Conservation (phyloP, 1,140 invertebrate genomes). For the Ceratosolen solmsi region DNA sequence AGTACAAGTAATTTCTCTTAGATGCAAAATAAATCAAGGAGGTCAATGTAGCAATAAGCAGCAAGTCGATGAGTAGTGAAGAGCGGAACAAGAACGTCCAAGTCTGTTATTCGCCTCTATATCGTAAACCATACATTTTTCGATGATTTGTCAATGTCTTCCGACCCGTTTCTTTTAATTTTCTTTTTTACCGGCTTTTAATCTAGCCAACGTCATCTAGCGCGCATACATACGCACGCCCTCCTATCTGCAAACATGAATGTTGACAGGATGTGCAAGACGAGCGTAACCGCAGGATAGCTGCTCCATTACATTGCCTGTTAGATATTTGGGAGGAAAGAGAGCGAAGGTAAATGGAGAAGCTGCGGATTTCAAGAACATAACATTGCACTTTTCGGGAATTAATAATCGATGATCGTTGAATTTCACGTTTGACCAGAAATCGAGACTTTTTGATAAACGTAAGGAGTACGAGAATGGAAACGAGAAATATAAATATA, state of each 20-base stretch:
- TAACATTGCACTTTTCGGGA: no score
- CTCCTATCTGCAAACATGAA: no score
- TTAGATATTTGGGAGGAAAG: constrained; percentile 5
- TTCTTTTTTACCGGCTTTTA: constrained; percentile 64
- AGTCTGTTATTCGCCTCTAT: neutral
- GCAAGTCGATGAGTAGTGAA: neutral
- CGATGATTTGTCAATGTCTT: constrained; percentile 68
- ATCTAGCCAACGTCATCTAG: constrained; percentile 61
- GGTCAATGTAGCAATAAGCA: no score
- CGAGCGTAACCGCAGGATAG: constrained; percentile 16
- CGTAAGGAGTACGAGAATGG: no score
- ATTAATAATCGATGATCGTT: no score
- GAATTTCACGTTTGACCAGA: no score
- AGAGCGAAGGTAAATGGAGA: neutral
- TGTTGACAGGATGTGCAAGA: neutral
- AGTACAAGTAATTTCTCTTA: neutral
- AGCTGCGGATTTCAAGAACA: constrained; percentile 49
- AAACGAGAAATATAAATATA: no score
- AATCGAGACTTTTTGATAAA: no score
- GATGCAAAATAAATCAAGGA: neutral
- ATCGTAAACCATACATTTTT: constrained; percentile 58
- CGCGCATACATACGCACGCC: constrained; percentile 49
- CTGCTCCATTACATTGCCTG: neutral
- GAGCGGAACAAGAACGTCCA: neutral
- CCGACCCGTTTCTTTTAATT: constrained; percentile 32